Percentiles rank a stretch among this genome's conserved stretches.
These are phyloP conservation scores for Sialis fuliginosa DNA, from an alignment of 2,888 invertebrate species.

Conservation along the genomic window DNA sequence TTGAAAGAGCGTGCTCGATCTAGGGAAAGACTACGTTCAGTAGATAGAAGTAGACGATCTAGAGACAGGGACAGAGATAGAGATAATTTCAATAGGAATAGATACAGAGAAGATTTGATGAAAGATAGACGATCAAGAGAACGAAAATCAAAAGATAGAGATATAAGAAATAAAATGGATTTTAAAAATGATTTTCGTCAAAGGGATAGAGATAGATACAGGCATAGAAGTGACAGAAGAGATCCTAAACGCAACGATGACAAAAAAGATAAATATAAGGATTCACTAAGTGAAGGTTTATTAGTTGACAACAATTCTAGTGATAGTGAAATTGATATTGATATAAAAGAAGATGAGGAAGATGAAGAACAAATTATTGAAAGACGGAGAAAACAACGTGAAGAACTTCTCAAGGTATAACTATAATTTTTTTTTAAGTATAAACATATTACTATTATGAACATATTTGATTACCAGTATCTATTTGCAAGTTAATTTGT, in stretches of 20 bases:
- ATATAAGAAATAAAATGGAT: constrained; percentile 11
- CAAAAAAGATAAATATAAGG: constrained; percentile 41
- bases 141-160: constrained; percentile 9
- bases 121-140: constrained; percentile 20
- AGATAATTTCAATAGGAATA: constrained; percentile 14
- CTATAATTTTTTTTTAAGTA: too few relatives aligned
- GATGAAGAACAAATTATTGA: constrained; percentile 90
- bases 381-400: constrained; percentile 66
- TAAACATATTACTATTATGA: too few relatives aligned
- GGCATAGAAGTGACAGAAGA: constrained; percentile 12
- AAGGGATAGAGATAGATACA: constrained; percentile 11
- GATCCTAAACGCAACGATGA: constrained; percentile 18
- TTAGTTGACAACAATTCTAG: constrained; percentile 47
- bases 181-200: constrained; percentile 12
- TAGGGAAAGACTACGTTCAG: constrained; percentile 11
- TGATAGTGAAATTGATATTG: constrained; percentile 53
- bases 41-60: constrained; percentile 24
- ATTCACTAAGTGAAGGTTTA: constrained; percentile 64
- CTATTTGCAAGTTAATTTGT: too few relatives aligned
- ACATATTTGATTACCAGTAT: too few relatives aligned
- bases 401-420: constrained; percentile 65
- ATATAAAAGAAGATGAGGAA: constrained; percentile 71
- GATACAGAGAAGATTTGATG: constrained; percentile 21
- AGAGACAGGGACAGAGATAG: constrained; percentile 25
- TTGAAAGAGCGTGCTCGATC: constrained; percentile 19